Conservation (phyloP, 53 echinoderm and acorn worm species). For the Echinometra lucunter region DNA sequence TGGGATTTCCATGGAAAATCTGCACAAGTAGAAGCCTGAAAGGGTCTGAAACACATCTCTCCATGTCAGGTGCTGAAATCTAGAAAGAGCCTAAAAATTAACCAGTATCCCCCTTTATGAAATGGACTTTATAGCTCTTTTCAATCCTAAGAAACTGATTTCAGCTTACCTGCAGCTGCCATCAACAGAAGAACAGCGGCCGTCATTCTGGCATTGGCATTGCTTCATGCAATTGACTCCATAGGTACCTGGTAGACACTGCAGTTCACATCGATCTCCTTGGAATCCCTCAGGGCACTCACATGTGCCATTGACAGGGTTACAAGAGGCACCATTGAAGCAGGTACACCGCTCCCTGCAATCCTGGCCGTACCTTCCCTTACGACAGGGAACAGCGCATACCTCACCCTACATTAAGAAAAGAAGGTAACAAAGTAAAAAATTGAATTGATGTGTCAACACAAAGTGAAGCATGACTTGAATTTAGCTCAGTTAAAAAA, state of each 20-base stretch:
- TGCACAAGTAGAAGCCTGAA: too few relatives aligned
- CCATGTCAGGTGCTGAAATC: too few relatives aligned
- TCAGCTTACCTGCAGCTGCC: slow-evolving; percentile 81
- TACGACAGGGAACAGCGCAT: slow-evolving; percentile 78
- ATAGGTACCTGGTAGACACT: slow-evolving; percentile 70
- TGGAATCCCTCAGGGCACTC: slow-evolving; percentile 72
- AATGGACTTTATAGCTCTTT: neutral
- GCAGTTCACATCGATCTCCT: slow-evolving; percentile 81
- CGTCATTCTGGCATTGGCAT: slow-evolving; percentile 84
- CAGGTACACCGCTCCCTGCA: slow-evolving; percentile 76
- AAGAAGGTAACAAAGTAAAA: neutral
- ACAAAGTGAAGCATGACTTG: too few relatives aligned
- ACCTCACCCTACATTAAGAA: slow-evolving; percentile 72
- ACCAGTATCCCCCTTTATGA: too few relatives aligned
- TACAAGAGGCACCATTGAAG: slow-evolving; percentile 75
- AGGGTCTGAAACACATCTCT: too few relatives aligned
- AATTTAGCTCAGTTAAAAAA: too few relatives aligned
- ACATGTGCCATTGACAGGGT: slow-evolving; percentile 75
- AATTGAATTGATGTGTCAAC: neutral
- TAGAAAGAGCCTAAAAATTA: too few relatives aligned
- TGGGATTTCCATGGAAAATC: too few relatives aligned
- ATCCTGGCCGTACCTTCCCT: slow-evolving; percentile 73
- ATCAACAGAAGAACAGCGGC: slow-evolving; percentile 77
- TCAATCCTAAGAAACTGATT: neutral
- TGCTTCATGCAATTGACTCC: slow-evolving; percentile 71